Base-by-base conservation (phyloP, 2,888 invertebrate species). In the Dasypolia templi region DNA sequence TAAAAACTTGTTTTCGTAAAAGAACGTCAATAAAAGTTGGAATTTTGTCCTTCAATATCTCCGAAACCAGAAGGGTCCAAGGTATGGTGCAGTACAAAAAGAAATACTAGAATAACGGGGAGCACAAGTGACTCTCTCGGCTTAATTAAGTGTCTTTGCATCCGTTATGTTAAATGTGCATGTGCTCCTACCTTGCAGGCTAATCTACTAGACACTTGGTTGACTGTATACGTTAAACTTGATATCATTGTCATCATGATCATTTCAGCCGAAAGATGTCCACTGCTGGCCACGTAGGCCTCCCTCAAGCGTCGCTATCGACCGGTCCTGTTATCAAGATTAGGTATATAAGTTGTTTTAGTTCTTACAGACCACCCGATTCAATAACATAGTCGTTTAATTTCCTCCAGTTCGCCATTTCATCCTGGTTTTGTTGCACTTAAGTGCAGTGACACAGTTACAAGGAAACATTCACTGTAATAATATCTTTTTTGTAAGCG, bases 401-500 rank as follows among this genome's bases (percentile, higher is more conserved):
- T 68, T 51, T 70, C 49, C 56, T 53, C 19, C 56, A 77, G 42
- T 14, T 42, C 53, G 39, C 49, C 42, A 55, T 59, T 64, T 64
- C 35, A 71, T 75, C 56, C 70, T 75, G 67, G 62, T 82, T 81
- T 79, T 72, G 61, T 81, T 53, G 61, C 42, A 65, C 66, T 72
- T 61, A 68, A 73, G 56, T 59, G 68, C 65, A 72, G 44, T 79
- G 83, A 81, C 79, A 79, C 71, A 82, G 65, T 75, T 82, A 68
- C 83, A 66, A 81, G 58, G 61, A 78, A 75, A 74, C 29, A 39
- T 82, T 82, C 56, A 79, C 79, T 56, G 76, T 79, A 70, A 63
- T 72, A 75, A 75, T 82, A 72, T 72, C 9, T 82, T 82, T 82
- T 82, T 83, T 81, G 66, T 67, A n/a, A n/a, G 35, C 29, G 39